These are phyloP conservation scores for Patella caerulea DNA, from an alignment of 2,888 invertebrate species.

Conservation along the genomic window DNA sequence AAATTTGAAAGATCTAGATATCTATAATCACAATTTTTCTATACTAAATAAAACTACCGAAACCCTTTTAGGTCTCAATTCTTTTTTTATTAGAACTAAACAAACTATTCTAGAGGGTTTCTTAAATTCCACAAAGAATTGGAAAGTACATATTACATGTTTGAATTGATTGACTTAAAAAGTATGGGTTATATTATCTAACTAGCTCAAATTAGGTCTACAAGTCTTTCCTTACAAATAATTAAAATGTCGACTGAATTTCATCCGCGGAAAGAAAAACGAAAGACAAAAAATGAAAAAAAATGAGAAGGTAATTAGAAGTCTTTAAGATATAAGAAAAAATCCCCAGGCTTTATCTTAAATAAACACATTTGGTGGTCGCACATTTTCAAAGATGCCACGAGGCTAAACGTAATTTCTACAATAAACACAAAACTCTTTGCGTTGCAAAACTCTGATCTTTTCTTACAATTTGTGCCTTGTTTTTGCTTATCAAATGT, in stretches of 20 bases:
- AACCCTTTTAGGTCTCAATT: too few relatives aligned
- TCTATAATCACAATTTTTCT: too few relatives aligned
- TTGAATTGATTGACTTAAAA: too few relatives aligned
- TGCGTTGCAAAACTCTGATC: neutral
- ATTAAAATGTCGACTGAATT: constrained; percentile 9
- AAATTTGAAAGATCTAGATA: too few relatives aligned
- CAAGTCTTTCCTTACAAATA: neutral
- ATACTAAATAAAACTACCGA: too few relatives aligned
- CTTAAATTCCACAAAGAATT: too few relatives aligned
- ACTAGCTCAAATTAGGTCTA: too few relatives aligned
- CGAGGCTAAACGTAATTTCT: constrained; percentile 3
- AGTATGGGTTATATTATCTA: too few relatives aligned
- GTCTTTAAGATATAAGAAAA: constrained; percentile 8
- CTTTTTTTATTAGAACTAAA: too few relatives aligned
- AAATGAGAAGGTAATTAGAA: neutral
- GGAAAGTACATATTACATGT: too few relatives aligned
- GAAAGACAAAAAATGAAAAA: neutral
- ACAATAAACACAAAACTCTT: constrained; percentile 8
- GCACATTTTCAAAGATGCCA: neutral
- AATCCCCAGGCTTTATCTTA: neutral
- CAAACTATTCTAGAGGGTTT: too few relatives aligned
- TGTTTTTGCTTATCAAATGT: constrained; percentile 8
- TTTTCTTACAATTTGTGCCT: neutral
- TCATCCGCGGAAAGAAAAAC: neutral
- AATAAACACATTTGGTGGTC: constrained; percentile 11